Evolutionary conservation across 2,797 vertebrate species (phyloP).

Genomic region (Coregonus sp.): DNA sequence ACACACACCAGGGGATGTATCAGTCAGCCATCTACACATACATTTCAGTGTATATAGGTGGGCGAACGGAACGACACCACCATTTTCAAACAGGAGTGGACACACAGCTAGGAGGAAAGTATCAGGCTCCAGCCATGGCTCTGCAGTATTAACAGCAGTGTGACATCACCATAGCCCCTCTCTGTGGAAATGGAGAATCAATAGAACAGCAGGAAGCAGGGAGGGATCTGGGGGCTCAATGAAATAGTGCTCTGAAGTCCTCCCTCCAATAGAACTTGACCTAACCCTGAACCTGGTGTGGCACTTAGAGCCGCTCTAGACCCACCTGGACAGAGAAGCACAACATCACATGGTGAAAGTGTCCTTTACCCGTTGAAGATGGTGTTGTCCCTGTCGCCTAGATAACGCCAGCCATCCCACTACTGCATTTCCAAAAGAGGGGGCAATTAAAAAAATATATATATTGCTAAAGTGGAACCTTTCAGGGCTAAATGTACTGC

Average conservation of each 20-base stretch:
- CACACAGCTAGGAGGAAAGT: slow-evolving; percentile 2
- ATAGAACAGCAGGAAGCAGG: slow-evolving; percentile 34
- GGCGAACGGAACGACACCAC: slow-evolving; percentile 46
- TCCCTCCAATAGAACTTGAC: slow-evolving; percentile 37
- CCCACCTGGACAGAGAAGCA: slow-evolving; percentile 39
- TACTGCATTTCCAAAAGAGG: slow-evolving; percentile 29
- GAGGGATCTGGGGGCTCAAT: slow-evolving; percentile 40
- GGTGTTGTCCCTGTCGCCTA: slow-evolving; percentile 12
- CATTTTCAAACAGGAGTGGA: slow-evolving; percentile 11
- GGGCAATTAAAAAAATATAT: not conserved
- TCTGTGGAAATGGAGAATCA: slow-evolving; percentile 37
- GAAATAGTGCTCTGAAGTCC: slow-evolving; percentile 39
- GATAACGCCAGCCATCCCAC: slow-evolving; percentile 42
- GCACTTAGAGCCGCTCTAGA: slow-evolving; percentile 47
- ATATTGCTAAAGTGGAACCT: slow-evolving; percentile 19
- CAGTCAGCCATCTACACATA: slow-evolving; percentile 31
- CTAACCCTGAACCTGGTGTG: slow-evolving; percentile 36
- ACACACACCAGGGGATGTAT: slow-evolving; percentile 46
- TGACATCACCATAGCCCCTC: slow-evolving; percentile 30
- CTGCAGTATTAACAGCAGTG: slow-evolving; percentile 32
- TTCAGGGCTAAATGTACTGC: slow-evolving; percentile 47
- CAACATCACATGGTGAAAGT: slow-evolving; percentile 43
- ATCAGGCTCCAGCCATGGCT: slow-evolving; percentile 24
- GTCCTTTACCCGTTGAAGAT: slow-evolving; percentile 30
- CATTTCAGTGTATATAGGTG: slow-evolving; percentile 22